phyloP scores from a whole-genome alignment of 2,888 invertebrate genomes.

The Amorpha juglandis region DNA sequence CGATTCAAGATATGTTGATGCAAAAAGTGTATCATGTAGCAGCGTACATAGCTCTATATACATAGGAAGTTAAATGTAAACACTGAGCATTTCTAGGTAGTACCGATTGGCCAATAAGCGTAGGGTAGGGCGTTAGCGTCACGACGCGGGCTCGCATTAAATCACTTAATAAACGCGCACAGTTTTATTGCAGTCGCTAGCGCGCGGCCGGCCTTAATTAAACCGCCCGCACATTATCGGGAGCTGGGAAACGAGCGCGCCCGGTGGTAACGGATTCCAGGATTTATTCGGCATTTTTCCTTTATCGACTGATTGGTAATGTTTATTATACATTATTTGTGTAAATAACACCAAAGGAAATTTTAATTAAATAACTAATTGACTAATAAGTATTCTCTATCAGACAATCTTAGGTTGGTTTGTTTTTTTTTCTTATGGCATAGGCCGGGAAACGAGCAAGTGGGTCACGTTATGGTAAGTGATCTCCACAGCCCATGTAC shows the following conservation, averaged over 20 bases:
- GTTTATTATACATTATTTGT: too few relatives aligned
- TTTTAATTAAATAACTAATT: too few relatives aligned
- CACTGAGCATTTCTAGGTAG: conserved; percentile 26
- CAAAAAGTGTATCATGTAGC: neutral
- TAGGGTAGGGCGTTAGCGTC: conserved; percentile 29
- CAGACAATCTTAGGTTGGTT: too few relatives aligned
- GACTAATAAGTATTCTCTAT: too few relatives aligned
- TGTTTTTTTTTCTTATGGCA: too few relatives aligned
- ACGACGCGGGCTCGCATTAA: conserved; percentile 31
- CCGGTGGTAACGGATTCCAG: neutral
- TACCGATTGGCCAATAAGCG: conserved; percentile 40
- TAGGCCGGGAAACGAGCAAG: too few relatives aligned
- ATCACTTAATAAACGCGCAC: conserved; percentile 39
- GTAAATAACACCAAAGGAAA: too few relatives aligned
- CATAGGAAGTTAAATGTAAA: conserved; percentile 7
- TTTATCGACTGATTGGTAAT: neutral
- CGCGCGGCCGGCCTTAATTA: conserved; percentile 34
- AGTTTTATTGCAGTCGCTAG: conserved; percentile 32
- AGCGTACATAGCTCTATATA: neutral
- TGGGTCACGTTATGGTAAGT: too few relatives aligned
- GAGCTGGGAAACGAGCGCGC: conserved; percentile 15
- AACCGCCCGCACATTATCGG: conserved; percentile 32
- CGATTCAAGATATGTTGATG: too few relatives aligned
- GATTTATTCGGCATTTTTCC: neutral
- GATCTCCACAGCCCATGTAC: too few relatives aligned